Evolutionary conservation across 2,797 vertebrate genomes (phyloP).

Genomic region (Onychomys leucogaster): DNA sequence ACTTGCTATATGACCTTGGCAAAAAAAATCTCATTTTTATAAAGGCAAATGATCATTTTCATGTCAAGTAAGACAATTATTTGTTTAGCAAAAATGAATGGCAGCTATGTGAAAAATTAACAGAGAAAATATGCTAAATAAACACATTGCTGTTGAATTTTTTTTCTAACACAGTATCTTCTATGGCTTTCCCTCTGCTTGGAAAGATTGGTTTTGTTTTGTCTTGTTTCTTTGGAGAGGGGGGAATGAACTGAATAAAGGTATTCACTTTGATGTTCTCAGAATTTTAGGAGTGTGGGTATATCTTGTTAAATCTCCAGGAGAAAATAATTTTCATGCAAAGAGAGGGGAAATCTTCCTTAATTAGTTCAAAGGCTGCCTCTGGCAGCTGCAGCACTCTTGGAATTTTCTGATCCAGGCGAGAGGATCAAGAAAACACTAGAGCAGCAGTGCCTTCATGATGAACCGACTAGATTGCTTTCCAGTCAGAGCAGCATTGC

Average conservation of each 20-base stretch:
- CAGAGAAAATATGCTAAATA: neutral
- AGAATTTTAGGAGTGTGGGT: neutral
- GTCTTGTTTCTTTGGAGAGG: neutral
- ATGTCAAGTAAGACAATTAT: neutral
- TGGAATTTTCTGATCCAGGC: neutral
- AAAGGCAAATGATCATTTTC: neutral
- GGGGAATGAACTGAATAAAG: neutral
- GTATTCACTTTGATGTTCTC: neutral
- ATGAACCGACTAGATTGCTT: neutral
- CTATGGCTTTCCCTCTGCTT: neutral
- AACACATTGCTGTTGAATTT: neutral
- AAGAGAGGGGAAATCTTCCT: neutral
- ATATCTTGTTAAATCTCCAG: neutral
- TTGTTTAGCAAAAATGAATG: neutral
- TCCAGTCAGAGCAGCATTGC: neutral
- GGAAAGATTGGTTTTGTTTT: conserved; percentile 1
- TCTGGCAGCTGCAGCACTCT: neutral
- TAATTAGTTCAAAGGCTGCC: neutral
- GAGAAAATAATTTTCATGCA: neutral
- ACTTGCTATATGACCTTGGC: neutral
- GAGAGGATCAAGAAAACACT: neutral
- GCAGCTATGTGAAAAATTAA: neutral
- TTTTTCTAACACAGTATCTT: neutral
- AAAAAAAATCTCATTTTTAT: neutral
- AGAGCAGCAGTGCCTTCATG: neutral